A percentile compares a stretch with the other conserved stretches of the same genome.
These are phyloP conservation scores for Pagrus major DNA, from an alignment of 2,113 vertebrate species.

Conservation along the genomic window DNA sequence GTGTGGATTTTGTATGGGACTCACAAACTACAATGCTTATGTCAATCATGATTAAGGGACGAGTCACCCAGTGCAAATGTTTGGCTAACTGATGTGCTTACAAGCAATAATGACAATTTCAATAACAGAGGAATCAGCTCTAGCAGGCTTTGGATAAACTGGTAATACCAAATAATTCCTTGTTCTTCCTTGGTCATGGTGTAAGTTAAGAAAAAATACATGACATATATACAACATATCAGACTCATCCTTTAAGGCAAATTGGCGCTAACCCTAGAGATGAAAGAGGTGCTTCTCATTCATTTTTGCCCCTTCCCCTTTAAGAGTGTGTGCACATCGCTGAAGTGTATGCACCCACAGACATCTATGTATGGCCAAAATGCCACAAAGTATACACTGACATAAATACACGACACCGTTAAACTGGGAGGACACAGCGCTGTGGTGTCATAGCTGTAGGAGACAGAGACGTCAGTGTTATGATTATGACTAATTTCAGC, in stretches of 20 bases:
- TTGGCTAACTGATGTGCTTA: background rate
- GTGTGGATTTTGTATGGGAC: background rate
- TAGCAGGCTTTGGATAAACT: too few relatives aligned
- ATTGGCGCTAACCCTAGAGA: background rate
- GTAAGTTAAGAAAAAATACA: background rate
- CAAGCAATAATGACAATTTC: background rate
- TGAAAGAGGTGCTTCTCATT: background rate
- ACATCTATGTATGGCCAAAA: background rate
- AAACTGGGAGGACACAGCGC: conserved; percentile 12
- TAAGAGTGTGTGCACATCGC: too few relatives aligned
- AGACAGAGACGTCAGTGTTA: conserved; percentile 46
- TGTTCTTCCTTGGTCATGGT: too few relatives aligned
- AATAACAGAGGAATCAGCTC: background rate
- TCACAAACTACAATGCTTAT: background rate
- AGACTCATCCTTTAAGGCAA: background rate
- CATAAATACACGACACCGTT: background rate
- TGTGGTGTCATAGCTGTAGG: conserved; percentile 36
- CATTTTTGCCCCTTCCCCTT: background rate
- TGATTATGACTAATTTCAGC: conserved; percentile 66
- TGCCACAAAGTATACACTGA: conserved; percentile 4
- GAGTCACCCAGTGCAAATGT: background rate
- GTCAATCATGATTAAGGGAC: background rate
- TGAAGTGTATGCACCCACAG: background rate
- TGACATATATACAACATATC: background rate
- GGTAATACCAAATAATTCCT: too few relatives aligned